Conservation (phyloP, 2,888 invertebrate species). For the Nomada ruficornis region DNA sequence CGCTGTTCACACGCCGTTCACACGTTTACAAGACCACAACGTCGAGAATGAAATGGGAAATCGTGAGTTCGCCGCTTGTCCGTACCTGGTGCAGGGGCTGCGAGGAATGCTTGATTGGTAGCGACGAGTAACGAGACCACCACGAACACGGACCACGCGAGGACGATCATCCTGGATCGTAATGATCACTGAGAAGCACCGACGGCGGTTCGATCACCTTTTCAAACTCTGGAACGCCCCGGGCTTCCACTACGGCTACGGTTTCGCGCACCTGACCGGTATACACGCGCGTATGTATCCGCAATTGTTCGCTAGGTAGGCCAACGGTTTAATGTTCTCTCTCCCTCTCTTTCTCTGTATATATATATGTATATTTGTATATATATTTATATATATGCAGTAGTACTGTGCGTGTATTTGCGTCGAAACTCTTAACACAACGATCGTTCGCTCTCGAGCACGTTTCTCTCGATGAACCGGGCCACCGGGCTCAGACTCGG, state of each 20-base stretch:
- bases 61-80: neutral
- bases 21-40: neutral
- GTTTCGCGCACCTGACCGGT: conserved; percentile 41
- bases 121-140: conserved; percentile 73
- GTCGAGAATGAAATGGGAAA: neutral
- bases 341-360: neutral
- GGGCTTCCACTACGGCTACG: conserved; percentile 43
- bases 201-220: conserved; percentile 51
- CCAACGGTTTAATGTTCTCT: neutral
- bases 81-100: conserved; percentile 76
- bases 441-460: conserved; percentile 49
- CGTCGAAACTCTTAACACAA: conserved; percentile 31
- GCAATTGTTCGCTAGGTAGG: conserved; percentile 25
- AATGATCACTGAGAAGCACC: conserved; percentile 40
- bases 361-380: neutral
- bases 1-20: neutral
- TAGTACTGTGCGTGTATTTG: neutral
- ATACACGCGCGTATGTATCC: conserved; percentile 36
- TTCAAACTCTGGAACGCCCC: conserved; percentile 21
- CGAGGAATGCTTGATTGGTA: conserved; percentile 77
- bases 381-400: neutral
- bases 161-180: conserved; percentile 75
- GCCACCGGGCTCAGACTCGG: conserved; percentile 56
- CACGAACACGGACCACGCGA: conserved; percentile 76
- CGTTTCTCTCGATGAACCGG: conserved; percentile 56